phyloP scores from a whole-genome alignment of 2,113 vertebrate genomes.

The Oceanites oceanicus region DNA sequence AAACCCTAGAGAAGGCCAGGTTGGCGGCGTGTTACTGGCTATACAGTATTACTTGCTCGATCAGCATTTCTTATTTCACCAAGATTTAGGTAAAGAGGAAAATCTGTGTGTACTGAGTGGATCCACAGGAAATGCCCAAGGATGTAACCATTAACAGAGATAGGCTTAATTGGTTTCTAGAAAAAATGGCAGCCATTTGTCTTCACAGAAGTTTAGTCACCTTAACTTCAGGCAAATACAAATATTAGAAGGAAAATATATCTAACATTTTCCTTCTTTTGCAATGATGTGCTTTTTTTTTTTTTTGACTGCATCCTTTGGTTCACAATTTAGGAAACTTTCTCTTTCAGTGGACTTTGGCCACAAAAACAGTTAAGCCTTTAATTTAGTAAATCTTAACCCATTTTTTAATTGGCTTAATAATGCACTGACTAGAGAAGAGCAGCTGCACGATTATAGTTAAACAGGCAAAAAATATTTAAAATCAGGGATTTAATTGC shows the following conservation, averaged over 20 bases:
- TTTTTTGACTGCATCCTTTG: neutral
- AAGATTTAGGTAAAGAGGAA: neutral
- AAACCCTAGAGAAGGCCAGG: neutral
- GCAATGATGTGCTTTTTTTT: neutral
- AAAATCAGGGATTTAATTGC: neutral
- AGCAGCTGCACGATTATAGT: neutral
- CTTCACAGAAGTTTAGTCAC: neutral
- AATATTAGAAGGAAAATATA: neutral
- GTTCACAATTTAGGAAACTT: neutral
- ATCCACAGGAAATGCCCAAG: neutral
- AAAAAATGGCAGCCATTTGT: neutral
- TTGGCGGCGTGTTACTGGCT: neutral
- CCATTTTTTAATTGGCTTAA: neutral
- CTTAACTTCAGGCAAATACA: neutral
- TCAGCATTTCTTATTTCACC: neutral
- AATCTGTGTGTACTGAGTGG: neutral
- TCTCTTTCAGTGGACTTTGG: neutral
- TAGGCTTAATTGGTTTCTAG: neutral
- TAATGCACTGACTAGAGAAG: neutral
- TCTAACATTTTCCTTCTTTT: neutral
- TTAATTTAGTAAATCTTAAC: neutral
- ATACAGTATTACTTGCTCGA: neutral
- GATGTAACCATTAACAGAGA: neutral
- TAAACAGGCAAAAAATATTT: neutral
- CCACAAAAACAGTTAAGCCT: neutral